Evolutionary conservation across 2,888 invertebrate genomes (phyloP).

Genomic region (Cataglyphis livida): DNA sequence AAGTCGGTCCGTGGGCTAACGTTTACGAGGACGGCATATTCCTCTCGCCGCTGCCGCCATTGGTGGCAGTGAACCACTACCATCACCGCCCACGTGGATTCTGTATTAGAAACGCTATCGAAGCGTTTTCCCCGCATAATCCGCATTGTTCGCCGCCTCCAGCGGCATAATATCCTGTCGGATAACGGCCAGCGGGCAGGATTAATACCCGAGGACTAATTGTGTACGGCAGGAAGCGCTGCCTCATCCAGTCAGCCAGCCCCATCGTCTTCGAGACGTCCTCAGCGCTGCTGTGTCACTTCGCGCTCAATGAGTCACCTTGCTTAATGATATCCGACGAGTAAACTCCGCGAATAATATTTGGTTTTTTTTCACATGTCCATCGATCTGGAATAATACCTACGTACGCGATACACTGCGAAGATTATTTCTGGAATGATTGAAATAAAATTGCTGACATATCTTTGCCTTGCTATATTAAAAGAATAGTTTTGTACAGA

Average conservation of each 20-base stretch:
- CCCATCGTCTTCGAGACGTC: slow-evolving; percentile 69
- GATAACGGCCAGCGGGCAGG: slow-evolving; percentile 77
- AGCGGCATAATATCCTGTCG: slow-evolving; percentile 81
- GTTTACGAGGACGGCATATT: slow-evolving; percentile 76
- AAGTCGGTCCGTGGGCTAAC: slow-evolving; percentile 81
- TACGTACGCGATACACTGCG: background rate
- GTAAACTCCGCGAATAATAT: slow-evolving; percentile 23
- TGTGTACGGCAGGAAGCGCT: slow-evolving; percentile 75
- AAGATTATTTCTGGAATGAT: background rate
- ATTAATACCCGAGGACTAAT: slow-evolving; percentile 81
- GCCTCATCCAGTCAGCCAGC: slow-evolving; percentile 70
- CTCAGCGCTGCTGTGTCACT: slow-evolving; percentile 61
- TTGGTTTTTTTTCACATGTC: background rate
- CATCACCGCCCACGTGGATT: slow-evolving; percentile 51
- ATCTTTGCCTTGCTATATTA: background rate
- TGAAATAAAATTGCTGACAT: background rate
- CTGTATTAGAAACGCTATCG: slow-evolving; percentile 82
- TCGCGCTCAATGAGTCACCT: slow-evolving; percentile 59
- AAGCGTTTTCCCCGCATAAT: slow-evolving; percentile 82
- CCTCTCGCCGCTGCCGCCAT: slow-evolving; percentile 27
- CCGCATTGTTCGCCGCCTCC: slow-evolving; percentile 81
- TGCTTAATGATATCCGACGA: slow-evolving; percentile 62
- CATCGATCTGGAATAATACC: background rate
- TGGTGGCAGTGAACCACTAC: slow-evolving; percentile 37
- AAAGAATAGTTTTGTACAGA: background rate